phyloP scores from a whole-genome alignment of 2,797 vertebrate genomes.

The Discoglossus pictus region DNA sequence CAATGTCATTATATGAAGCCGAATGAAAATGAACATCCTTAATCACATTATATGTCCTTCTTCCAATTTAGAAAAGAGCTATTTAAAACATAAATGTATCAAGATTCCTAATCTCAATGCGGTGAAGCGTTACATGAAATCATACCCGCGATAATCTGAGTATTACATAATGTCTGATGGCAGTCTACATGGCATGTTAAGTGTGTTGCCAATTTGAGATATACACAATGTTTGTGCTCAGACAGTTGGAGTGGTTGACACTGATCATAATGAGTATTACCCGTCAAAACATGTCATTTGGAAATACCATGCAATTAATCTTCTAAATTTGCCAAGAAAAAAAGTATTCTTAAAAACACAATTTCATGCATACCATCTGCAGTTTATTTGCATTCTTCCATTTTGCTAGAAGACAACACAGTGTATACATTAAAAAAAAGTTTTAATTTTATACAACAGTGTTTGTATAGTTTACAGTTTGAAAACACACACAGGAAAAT shows the following conservation, averaged over 20 bases:
- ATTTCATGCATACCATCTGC: slow-evolving; percentile 10
- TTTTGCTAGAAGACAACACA: too few species aligned
- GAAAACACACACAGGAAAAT: too few species aligned
- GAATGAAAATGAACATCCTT: slow-evolving; percentile 38
- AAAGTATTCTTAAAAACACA: not conserved
- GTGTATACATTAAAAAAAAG: too few species aligned
- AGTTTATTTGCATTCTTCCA: too few species aligned
- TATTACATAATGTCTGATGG: slow-evolving; percentile 48
- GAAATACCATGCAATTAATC: slow-evolving; percentile 1
- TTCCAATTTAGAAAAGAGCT: slow-evolving; percentile 43
- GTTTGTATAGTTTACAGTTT: too few species aligned
- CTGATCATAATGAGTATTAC: not conserved
- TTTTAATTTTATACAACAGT: too few species aligned
- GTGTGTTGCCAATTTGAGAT: slow-evolving; percentile 21
- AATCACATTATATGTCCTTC: slow-evolving; percentile 37
- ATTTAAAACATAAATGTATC: slow-evolving; percentile 38
- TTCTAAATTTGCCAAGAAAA: not conserved
- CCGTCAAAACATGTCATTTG: not conserved
- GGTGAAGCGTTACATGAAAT: slow-evolving; percentile 27
- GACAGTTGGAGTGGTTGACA: slow-evolving; percentile 6
- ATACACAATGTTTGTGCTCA: slow-evolving; percentile 3
- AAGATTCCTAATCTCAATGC: slow-evolving; percentile 36
- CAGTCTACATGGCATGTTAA: slow-evolving; percentile 26
- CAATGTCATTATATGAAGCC: slow-evolving; percentile 27
- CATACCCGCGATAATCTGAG: slow-evolving; percentile 37